These are phyloP conservation scores for Eilema depressum DNA, from an alignment of 2,888 invertebrate species.

Conservation along the genomic window DNA sequence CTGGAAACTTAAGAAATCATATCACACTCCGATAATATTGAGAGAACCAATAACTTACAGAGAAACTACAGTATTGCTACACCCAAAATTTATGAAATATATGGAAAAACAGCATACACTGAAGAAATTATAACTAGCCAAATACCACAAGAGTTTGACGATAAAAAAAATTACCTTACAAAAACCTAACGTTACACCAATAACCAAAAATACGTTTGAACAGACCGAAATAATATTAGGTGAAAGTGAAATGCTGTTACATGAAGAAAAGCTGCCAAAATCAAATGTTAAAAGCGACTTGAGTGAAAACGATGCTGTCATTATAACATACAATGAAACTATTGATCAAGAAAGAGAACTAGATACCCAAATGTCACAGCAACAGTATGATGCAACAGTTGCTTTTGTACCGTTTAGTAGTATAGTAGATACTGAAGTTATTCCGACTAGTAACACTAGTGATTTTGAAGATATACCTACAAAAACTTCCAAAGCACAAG, in stretches of 20 bases:
- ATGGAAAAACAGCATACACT: conserved; percentile 75
- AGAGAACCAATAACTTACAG: conserved; percentile 72
- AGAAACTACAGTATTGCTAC: conserved; percentile 67
- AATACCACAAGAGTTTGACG: conserved; percentile 65
- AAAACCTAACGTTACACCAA: conserved; percentile 62
- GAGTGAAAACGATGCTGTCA: conserved; percentile 85
- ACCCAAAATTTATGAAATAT: conserved; percentile 72
- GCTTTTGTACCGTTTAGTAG: conserved; percentile 71
- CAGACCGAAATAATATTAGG: conserved; percentile 82
- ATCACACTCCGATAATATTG: conserved; percentile 84
- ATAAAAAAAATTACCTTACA: conserved; percentile 58
- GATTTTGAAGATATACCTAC: conserved; percentile 53
- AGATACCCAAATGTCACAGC: conserved; percentile 54
- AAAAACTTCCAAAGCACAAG: conserved; percentile 57
- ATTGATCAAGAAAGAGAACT: conserved; percentile 87
- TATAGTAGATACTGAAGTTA: conserved; percentile 74
- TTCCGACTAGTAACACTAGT: conserved; percentile 59
- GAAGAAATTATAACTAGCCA: conserved; percentile 73
- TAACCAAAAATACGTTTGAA: conserved; percentile 75
- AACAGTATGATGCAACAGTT: conserved; percentile 62
- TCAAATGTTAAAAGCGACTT: conserved; percentile 80
- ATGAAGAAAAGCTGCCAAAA: conserved; percentile 51
- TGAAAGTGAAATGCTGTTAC: conserved; percentile 82
- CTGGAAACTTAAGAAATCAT: conserved; percentile 86
- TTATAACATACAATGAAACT: conserved; percentile 84